These are phyloP conservation scores for Stomatorhinus ivindoensis DNA, from an alignment of 2,113 vertebrate species.

Conservation along the genomic window DNA sequence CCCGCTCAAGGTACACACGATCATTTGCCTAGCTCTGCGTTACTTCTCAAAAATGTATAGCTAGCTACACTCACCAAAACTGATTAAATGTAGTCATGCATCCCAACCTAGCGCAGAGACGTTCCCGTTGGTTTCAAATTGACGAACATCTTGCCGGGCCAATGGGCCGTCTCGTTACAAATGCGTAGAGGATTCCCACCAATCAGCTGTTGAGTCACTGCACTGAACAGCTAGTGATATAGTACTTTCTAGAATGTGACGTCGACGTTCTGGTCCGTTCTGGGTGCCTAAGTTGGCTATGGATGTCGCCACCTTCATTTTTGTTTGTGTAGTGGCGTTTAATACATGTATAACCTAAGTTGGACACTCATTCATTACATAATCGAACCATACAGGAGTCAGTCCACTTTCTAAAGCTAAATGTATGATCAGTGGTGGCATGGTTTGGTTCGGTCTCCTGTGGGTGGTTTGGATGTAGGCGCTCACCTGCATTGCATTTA, in stretches of 20 bases:
- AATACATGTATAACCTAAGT: background rate
- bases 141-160: background rate
- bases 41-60: background rate
- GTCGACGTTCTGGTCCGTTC: background rate
- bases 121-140: conserved; percentile 21
- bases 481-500: background rate
- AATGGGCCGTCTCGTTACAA: background rate
- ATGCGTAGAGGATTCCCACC: background rate
- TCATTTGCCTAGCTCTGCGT: background rate
- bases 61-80: background rate
- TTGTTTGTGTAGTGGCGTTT: background rate
- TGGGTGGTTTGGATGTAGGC: background rate
- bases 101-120: background rate
- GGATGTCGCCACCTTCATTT: background rate
- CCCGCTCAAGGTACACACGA: background rate
- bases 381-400: background rate
- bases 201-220: background rate
- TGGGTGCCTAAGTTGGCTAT: background rate
- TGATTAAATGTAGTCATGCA: background rate
- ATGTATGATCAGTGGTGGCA: background rate
- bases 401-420: background rate
- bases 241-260: conserved; percentile 21
- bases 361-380: background rate
- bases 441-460: background rate
- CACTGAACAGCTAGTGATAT: background rate